Conservation (phyloP, 2,113 vertebrate species). For the Phaethornis superciliosus region DNA sequence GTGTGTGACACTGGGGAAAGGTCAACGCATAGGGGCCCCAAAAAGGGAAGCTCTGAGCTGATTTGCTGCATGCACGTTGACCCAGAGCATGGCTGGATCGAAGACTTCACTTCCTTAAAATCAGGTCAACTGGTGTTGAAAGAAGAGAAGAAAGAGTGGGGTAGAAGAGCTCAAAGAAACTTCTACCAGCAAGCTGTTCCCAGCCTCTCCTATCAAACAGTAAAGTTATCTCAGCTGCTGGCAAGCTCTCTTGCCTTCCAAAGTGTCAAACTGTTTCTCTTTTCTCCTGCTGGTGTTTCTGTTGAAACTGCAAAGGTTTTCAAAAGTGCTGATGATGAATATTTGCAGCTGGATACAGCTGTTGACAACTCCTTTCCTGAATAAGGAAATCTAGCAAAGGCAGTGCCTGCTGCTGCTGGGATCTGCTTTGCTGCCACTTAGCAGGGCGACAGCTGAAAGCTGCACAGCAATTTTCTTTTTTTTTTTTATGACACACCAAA, state of each 20-base stretch:
- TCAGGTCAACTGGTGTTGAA: neutral
- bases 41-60: neutral
- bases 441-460: neutral
- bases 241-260: constrained; percentile 20
- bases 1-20: neutral
- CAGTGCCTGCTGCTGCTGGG: neutral
- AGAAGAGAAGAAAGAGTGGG: neutral
- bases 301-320: constrained; percentile 42
- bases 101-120: neutral
- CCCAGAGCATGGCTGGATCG: neutral
- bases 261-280: neutral
- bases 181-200: constrained; percentile 11
- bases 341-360: constrained; percentile 6
- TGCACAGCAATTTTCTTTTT: neutral
- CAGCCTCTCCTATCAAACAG: constrained; percentile 15
- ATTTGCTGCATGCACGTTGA: neutral
- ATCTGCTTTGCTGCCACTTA: neutral
- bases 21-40: rapidly evolving
- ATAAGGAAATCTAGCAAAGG: constrained; percentile 16
- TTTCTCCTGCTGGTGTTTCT: constrained; percentile 19
- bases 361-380: constrained; percentile 27
- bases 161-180: neutral
- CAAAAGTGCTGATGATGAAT: constrained; percentile 30
- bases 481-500: neutral
- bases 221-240: neutral